Conservation (phyloP, 2,113 vertebrate genomes). For the Delphinapterus leucas region DNA sequence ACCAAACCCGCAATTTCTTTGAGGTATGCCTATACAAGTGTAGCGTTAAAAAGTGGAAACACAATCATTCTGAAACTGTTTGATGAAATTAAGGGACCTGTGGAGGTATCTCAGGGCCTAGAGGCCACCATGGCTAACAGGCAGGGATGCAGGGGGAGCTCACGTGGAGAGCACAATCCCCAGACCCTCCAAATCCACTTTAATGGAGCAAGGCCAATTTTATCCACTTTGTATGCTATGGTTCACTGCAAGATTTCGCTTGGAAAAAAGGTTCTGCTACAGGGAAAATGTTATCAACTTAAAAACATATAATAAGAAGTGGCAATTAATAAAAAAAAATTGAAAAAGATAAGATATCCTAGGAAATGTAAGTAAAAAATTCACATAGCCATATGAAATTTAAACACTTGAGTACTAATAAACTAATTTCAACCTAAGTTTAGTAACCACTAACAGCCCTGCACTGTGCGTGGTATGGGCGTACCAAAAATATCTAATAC, state of each 20-base stretch:
- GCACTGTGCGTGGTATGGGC: neutral
- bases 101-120: neutral
- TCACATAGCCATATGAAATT: neutral
- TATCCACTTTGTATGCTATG: neutral
- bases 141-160: neutral
- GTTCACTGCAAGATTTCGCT: neutral
- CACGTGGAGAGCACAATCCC: neutral
- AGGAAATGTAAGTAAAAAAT: neutral
- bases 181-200: neutral
- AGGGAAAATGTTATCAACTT: neutral
- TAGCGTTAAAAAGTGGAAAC: neutral
- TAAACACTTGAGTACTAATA: neutral
- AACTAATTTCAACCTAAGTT: neutral
- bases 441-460: neutral
- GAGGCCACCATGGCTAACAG: neutral
- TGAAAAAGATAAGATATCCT: neutral
- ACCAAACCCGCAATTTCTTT: neutral
- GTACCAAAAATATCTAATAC: neutral
- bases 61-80: neutral
- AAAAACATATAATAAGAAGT: slow-evolving; percentile 6
- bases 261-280: neutral
- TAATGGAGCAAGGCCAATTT: neutral
- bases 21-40: neutral
- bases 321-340: neutral
- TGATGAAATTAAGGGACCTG: neutral